phyloP scores from a whole-genome alignment of 2,888 invertebrate species.

The Cerceris ruficornis region DNA sequence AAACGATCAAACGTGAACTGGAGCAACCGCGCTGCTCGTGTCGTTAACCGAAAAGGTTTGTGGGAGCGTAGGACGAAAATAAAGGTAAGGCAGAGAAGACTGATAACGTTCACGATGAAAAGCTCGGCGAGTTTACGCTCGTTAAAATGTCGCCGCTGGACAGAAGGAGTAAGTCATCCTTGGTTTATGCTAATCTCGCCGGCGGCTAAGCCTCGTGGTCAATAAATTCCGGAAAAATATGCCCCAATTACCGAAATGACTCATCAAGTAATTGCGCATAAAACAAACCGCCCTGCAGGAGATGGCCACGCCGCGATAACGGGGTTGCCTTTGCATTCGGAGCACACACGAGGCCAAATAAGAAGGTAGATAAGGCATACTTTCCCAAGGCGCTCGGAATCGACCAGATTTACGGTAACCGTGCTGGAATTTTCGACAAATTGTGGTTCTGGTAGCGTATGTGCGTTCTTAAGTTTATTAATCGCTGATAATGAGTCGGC shows the following conservation, averaged over 20 bases:
- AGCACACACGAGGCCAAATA: constrained; percentile 71
- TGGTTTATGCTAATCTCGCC: constrained; percentile 73
- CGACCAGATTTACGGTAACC: constrained; percentile 65
- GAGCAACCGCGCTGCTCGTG: constrained; percentile 44
- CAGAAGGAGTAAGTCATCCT: constrained; percentile 72
- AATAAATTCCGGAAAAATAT: constrained; percentile 78
- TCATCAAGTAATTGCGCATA: constrained; percentile 80
- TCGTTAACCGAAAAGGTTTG: constrained; percentile 42
- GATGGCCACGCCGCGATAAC: constrained; percentile 71
- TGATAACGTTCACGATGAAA: constrained; percentile 72
- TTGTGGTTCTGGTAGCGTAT: constrained; percentile 7
- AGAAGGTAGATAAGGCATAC: constrained; percentile 74
- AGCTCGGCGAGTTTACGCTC: constrained; percentile 72
- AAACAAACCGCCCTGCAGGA: constrained; percentile 69
- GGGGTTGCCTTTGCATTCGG: constrained; percentile 71
- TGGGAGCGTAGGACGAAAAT: constrained; percentile 55
- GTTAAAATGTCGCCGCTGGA: constrained; percentile 73
- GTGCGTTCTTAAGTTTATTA: constrained; percentile 12
- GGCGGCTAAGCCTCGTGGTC: constrained; percentile 60
- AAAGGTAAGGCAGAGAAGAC: constrained; percentile 54
- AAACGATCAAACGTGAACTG: constrained; percentile 63
- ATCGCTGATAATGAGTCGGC: constrained; percentile 25
- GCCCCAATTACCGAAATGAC: constrained; percentile 80
- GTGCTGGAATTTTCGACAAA: constrained; percentile 54
- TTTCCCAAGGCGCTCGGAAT: constrained; percentile 72